Evolutionary conservation across 2,797 vertebrate genomes (phyloP).

Genomic region (Ctenochaetus hawaiiensis): DNA sequence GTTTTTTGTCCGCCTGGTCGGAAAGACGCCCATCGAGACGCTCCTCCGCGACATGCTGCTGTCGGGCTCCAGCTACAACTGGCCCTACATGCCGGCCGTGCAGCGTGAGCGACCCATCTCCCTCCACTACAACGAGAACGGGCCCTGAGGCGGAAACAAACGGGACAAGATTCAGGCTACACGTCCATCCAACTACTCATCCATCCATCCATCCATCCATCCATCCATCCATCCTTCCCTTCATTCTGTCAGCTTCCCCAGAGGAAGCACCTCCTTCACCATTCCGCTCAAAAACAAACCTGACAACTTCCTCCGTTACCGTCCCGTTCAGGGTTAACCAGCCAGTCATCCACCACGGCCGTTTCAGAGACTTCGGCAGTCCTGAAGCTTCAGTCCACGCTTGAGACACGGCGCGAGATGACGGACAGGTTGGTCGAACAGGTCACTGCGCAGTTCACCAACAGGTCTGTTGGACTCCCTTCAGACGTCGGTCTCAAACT

Average conservation of each 20-base stretch:
- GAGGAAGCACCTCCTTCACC: slow-evolving; percentile 55
- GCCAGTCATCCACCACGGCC: slow-evolving; percentile 33
- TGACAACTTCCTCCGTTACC: slow-evolving; percentile 13
- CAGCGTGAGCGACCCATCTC: slow-evolving; percentile 87
- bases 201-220: slow-evolving; percentile 14
- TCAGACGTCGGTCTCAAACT: slow-evolving; percentile 64
- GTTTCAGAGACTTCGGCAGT: slow-evolving; percentile 36
- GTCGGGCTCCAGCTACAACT: slow-evolving; percentile 91
- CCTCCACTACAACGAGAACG: slow-evolving; percentile 89
- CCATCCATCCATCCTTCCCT: slow-evolving; percentile 24
- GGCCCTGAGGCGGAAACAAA: slow-evolving; percentile 77
- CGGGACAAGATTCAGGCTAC: slow-evolving; percentile 36
- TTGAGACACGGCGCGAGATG: slow-evolving; percentile 57
- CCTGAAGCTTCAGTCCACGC: slow-evolving; percentile 36
- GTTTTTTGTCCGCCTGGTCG: slow-evolving; percentile 91
- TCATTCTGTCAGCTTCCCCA: slow-evolving; percentile 49
- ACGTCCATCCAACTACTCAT: slow-evolving; percentile 32
- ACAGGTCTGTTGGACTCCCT: slow-evolving; percentile 78
- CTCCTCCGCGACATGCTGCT: slow-evolving; percentile 92
- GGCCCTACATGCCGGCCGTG: slow-evolving; percentile 88
- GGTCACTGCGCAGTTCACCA: slow-evolving; percentile 72
- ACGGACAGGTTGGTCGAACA: slow-evolving; percentile 61
- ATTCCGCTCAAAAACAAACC: slow-evolving; percentile 55
- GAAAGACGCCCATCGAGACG: slow-evolving; percentile 93
- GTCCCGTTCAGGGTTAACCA: slow-evolving; percentile 41